Evolutionary conservation across 2,888 invertebrate genomes (phyloP).

Genomic region (Eupithecia exiguata): DNA sequence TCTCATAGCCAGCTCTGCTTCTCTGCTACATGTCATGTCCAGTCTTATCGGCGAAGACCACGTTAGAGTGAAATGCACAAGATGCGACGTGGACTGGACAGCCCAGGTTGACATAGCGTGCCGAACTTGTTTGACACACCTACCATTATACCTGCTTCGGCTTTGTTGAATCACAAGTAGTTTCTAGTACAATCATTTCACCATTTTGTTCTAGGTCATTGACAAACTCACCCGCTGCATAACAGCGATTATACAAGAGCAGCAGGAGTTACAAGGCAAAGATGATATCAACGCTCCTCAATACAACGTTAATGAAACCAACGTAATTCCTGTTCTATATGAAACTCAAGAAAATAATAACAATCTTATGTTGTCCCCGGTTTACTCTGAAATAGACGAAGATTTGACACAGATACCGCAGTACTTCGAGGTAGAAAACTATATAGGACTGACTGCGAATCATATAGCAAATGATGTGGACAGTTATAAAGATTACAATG

Average conservation of each 20-base stretch:
- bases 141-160: no score
- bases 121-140: no score
- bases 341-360: conserved; percentile 6
- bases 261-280: conserved; percentile 37
- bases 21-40: no score
- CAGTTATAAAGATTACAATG: neutral
- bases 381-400: conserved; percentile 30
- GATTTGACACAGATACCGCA: conserved; percentile 37
- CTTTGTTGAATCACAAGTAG: no score
- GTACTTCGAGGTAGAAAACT: conserved; percentile 10
- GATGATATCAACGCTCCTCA: neutral
- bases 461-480: conserved; percentile 9
- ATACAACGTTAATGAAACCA: neutral
- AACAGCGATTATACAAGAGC: conserved; percentile 56
- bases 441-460: conserved; percentile 17
- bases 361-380: conserved; percentile 16
- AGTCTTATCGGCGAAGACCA: no score
- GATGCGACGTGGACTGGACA: no score
- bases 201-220: conserved; percentile 57
- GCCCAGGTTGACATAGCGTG: no score
- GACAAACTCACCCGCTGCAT: conserved; percentile 63
- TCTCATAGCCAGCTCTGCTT: no score
- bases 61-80: no score
- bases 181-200: neutral
- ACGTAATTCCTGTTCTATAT: neutral